A percentile compares a stretch with the other conserved stretches of the same genome.
Evolutionary conservation across 2,113 vertebrate species (phyloP).

Genomic region (Chaetodon trifascialis): DNA sequence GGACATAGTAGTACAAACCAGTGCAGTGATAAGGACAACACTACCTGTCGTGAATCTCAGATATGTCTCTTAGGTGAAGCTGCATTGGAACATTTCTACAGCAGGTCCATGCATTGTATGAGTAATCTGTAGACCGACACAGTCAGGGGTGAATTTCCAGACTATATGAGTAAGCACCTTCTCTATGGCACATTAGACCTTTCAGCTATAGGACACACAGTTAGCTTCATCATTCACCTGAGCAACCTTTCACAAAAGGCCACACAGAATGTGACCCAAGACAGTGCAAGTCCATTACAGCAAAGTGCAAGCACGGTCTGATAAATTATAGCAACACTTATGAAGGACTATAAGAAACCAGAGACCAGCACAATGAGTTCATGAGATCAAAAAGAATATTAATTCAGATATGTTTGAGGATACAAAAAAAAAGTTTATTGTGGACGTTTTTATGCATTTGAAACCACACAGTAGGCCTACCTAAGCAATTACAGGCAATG

Average conservation of each 20-base stretch:
- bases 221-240: constrained; percentile 43
- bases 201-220: constrained; percentile 34
- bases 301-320: constrained; percentile 16
- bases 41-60: constrained; percentile 5
- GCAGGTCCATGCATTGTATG: background rate
- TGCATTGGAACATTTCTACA: background rate
- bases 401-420: background rate
- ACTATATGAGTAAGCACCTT: constrained; percentile 56
- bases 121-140: constrained; percentile 15
- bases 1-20: background rate
- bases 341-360: background rate
- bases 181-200: constrained; percentile 49
- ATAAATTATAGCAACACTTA: background rate
- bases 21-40: background rate
- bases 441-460: background rate
- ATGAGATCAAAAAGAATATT: background rate
- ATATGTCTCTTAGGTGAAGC: background rate
- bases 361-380: background rate
- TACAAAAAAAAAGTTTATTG: background rate
- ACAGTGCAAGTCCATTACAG: constrained; percentile 15
- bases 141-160: constrained; percentile 10
- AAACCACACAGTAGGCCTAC: background rate
- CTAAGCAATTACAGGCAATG: background rate
- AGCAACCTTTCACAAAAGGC: constrained; percentile 36
- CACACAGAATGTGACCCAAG: constrained; percentile 1